Evolutionary conservation across 2,113 vertebrate species (phyloP).

Genomic region (Diglossa brunneiventris): DNA sequence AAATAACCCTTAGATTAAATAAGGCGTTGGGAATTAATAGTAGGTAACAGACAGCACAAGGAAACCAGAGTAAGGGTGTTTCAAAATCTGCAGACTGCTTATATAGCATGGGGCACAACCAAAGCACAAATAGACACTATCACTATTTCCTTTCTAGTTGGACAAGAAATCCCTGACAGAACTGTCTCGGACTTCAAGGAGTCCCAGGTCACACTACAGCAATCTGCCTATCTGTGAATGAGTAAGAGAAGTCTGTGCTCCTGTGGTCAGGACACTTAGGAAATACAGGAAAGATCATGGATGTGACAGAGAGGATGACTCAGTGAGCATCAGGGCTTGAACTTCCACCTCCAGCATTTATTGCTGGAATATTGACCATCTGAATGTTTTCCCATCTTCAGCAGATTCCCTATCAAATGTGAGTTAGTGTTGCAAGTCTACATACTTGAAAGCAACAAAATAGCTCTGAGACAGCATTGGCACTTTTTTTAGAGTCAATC

Average conservation of each 20-base stretch:
- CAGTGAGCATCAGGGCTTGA: background rate
- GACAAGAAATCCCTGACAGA: constrained; percentile 37
- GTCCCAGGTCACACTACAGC: background rate
- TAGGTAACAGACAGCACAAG: background rate
- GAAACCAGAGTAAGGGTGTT: background rate
- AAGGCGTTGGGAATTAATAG: background rate
- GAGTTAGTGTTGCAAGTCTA: background rate
- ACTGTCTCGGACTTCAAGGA: background rate
- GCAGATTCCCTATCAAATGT: background rate
- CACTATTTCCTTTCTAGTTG: constrained; percentile 20
- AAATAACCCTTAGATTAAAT: background rate
- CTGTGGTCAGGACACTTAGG: background rate
- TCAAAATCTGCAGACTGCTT: background rate
- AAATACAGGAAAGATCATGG: background rate
- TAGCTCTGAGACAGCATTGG: background rate
- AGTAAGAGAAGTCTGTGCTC: background rate
- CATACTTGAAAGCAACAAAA: background rate
- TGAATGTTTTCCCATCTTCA: background rate
- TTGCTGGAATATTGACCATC: background rate
- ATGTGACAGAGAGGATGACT: background rate
- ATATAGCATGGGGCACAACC: background rate
- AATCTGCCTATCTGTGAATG: background rate
- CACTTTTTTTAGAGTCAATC: background rate
- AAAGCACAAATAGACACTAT: background rate
- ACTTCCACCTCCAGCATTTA: background rate